Conservation (phyloP, 2,888 invertebrate genomes). For the Zelleria hepariella region DNA sequence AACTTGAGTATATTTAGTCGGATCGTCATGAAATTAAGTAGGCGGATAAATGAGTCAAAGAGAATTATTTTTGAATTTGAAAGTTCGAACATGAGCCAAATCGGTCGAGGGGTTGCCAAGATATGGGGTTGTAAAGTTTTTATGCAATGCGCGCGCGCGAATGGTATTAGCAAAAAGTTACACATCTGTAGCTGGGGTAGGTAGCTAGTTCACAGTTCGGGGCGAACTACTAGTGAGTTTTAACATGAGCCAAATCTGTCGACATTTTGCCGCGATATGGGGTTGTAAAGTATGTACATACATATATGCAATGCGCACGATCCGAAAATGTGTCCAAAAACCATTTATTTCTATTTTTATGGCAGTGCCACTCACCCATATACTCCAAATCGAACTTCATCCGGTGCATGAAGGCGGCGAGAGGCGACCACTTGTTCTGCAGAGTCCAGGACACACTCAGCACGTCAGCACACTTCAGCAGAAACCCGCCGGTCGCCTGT, state of each 20-base stretch:
- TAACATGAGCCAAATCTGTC: no score
- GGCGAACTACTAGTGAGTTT: neutral
- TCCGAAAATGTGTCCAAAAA: neutral
- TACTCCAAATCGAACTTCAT: constrained; percentile 52
- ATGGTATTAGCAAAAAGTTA: no score
- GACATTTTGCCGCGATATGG: neutral
- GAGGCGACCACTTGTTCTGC: constrained; percentile 39
- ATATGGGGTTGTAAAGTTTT: no score
- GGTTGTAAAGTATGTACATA: neutral
- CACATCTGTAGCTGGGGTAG: no score
- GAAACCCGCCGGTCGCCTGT: constrained; percentile 46
- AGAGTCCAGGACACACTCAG: constrained; percentile 42
- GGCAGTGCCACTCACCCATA: constrained; percentile 33
- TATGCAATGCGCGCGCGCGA: neutral
- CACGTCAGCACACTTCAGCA: constrained; percentile 36
- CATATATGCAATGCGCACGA: no score
- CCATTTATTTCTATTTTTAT: neutral
- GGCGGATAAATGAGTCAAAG: no score
- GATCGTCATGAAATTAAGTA: no score
- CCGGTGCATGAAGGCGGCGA: constrained; percentile 43
- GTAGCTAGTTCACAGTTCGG: no score
- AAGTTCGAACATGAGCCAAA: no score
- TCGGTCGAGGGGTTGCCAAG: no score
- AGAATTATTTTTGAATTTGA: no score
- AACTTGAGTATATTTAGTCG: no score